Conservation (phyloP, 2,888 invertebrate species). For the Steromphala cineraria region DNA sequence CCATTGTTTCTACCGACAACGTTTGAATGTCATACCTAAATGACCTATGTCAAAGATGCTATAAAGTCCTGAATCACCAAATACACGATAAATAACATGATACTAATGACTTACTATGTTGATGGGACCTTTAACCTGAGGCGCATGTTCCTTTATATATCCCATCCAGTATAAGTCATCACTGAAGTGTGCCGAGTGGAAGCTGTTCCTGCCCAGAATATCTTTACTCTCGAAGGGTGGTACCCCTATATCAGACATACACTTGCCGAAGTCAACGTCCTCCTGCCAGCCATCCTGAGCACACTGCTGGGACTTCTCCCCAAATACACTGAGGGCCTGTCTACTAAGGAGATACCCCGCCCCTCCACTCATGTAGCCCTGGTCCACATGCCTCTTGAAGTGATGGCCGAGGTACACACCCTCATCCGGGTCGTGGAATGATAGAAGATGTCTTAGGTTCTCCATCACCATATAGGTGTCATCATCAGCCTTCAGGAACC, state of each 20-base stretch:
- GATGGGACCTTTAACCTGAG: not conserved
- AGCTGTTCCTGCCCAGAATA: constrained; percentile 51
- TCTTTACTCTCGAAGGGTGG: constrained; percentile 55
- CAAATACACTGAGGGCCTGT: constrained; percentile 84
- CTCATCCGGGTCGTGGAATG: constrained; percentile 79
- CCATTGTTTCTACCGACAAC: no score
- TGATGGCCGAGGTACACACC: constrained; percentile 85
- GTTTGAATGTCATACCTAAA: no score
- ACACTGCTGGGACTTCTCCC: constrained; percentile 70
- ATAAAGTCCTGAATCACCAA: not conserved
- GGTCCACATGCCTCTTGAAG: constrained; percentile 48
- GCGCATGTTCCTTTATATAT: not conserved
- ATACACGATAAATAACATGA: not conserved
- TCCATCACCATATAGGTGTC: constrained; percentile 97
- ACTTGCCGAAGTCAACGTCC: constrained; percentile 61
- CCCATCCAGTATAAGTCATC: not conserved
- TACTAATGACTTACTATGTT: not conserved
- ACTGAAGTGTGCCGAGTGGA: constrained; percentile 20
- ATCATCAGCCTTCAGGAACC: constrained; percentile 98
- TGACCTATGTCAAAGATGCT: no score
- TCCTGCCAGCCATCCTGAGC: constrained; percentile 52
- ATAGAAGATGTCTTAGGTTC: constrained; percentile 82
- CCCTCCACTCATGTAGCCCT: constrained; percentile 76
- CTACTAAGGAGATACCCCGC: constrained; percentile 91
- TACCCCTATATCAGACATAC: constrained; percentile 56